Percentiles rank a stretch among this genome's conserved stretches.
Conservation (phyloP, 2,888 invertebrate genomes). For the Dugesia japonica region DNA sequence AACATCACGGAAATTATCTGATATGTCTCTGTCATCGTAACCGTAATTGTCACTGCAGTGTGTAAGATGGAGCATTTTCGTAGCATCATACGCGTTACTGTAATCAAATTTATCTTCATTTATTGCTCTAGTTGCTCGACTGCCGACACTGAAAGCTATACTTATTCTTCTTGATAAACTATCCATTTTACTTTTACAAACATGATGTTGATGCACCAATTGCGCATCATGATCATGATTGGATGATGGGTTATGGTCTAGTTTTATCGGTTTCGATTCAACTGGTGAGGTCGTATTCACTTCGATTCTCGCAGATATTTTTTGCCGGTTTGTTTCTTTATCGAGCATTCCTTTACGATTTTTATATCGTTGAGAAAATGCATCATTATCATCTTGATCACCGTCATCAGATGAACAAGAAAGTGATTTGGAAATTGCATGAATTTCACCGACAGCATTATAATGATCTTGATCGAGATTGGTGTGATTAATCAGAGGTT, state of each 20-base stretch:
- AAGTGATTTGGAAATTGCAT: background rate
- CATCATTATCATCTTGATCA: background rate
- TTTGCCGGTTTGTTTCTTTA: background rate
- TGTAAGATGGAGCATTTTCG: conserved; percentile 28
- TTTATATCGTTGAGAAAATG: background rate
- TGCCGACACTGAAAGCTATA: conserved; percentile 6
- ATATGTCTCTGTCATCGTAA: conserved; percentile 10
- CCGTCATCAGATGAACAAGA: background rate
- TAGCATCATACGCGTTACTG: conserved; percentile 34
- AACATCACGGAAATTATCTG: conserved; percentile 5
- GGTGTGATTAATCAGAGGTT: background rate
- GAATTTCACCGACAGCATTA: background rate
- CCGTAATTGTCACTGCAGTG: background rate
- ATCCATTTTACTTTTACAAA: conserved; percentile 12
- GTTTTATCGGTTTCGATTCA: background rate
- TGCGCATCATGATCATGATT: background rate
- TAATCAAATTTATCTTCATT: conserved; percentile 31
- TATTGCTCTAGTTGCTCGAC: conserved; percentile 27
- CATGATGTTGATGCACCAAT: background rate
- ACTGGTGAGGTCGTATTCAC: background rate
- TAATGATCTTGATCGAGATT: background rate
- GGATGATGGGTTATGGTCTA: background rate
- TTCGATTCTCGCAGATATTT: background rate
- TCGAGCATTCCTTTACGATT: background rate
- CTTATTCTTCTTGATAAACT: background rate